Base-by-base conservation (phyloP, 1,140 invertebrate species). In the Bombus ignitus region DNA sequence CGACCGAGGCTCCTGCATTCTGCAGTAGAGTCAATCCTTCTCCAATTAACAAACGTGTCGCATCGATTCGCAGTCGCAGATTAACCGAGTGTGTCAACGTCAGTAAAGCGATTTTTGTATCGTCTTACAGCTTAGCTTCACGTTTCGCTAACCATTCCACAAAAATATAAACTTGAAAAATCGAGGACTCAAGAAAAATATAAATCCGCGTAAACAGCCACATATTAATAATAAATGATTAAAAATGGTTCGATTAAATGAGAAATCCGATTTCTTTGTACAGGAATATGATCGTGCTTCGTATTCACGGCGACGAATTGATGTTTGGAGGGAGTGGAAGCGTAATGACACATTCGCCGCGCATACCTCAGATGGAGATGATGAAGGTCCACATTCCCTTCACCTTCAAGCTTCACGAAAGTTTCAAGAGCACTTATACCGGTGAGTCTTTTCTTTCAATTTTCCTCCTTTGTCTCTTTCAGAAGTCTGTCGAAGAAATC, bases 381-480 rank as follows among this genome's bases (percentile, higher is more conserved):
- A 97, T 97, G 96, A 96, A 97, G 93, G 97, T 97, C 57, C 97
- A 97, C 93, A 97, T 97, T 93, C 97, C 97, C 39, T 97, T 97
- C 94, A 97, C 97, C 37, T 97, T 97, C 93, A 97, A 97, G 92
- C 95, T 97, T 53, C 95, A 97, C 89, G 97, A 97, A 91, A 96
- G 95, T 81, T 96, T 95, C 68, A 95, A 94, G 87, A 96, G 95
- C 85, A 95, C 94, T 74, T 95, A 95, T 79, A 93, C 94, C 59
- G 95, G 94, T 95, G 86, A 95, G 94, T 94, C 62, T 66, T 5
- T n/a, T 42, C 53, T 57, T 12, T 44, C 25, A 59, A 37, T 4
- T 53, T 47, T 37, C 59, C 53, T 0, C 25, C 39, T 37, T 15
- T 3, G 10, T 15, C 28, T 59, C 57, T 42, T 80, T 47, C 13